A percentile compares a stretch with the other conserved stretches of the same genome.
Conservation (phyloP, 2,797 vertebrate genomes). For the Rhadinocentrus ornatus region DNA sequence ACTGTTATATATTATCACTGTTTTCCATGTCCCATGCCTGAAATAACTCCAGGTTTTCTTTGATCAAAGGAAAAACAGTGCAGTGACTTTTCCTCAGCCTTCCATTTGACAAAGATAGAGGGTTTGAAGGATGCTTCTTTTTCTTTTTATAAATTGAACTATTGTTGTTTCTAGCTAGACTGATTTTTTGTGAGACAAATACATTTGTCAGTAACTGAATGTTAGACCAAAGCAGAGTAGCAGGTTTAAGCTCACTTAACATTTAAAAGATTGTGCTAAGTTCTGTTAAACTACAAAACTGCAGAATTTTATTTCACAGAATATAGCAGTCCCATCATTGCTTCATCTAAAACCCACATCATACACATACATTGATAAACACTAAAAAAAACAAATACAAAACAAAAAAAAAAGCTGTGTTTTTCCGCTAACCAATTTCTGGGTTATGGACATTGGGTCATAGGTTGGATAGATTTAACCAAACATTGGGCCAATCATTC, state of each 20-base stretch:
- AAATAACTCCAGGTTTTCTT: constrained; percentile 32
- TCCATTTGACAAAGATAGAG: constrained; percentile 47
- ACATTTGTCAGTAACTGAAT: neutral
- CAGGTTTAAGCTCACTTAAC: neutral
- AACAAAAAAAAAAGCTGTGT: too few relatives aligned
- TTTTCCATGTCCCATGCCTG: constrained; percentile 26
- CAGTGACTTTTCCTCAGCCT: constrained; percentile 10
- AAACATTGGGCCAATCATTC: too few relatives aligned
- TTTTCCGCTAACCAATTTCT: too few relatives aligned
- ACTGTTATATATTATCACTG: constrained; percentile 33
- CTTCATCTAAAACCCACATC: neutral
- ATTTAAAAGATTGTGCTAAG: neutral
- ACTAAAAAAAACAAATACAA: too few relatives aligned
- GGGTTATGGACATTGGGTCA: too few relatives aligned
- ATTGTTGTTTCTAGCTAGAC: neutral
- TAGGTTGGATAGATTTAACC: too few relatives aligned
- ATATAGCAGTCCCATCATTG: neutral
- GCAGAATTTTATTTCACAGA: neutral
- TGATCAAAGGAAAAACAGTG: constrained; percentile 15
- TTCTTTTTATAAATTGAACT: constrained; percentile 21
- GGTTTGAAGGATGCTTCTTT: constrained; percentile 24
- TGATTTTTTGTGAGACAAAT: constrained; percentile 8
- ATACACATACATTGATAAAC: too few relatives aligned
- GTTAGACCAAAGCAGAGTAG: neutral
- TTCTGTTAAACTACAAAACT: neutral